A percentile compares a stretch with the other conserved stretches of the same genome.
phyloP scores from a whole-genome alignment of 2,797 vertebrate species.

The Centropyge bicolor region DNA sequence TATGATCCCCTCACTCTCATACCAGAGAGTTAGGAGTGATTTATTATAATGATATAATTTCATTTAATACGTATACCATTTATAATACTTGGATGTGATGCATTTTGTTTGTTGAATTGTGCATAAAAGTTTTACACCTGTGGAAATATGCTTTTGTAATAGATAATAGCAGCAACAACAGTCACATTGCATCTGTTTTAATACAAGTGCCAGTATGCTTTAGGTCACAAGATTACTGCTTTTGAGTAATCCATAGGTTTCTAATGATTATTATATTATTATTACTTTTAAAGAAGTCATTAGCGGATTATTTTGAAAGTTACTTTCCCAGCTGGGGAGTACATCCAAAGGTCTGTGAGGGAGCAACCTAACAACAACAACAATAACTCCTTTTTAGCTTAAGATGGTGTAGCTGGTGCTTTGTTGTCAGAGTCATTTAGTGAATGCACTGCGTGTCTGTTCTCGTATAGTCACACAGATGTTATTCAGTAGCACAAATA shows the following conservation, averaged over 20 bases:
- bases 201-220: constrained; percentile 12
- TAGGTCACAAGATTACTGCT: background rate
- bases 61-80: background rate
- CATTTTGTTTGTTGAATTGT: constrained; percentile 15
- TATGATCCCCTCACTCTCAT: background rate
- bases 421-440: constrained; percentile 64
- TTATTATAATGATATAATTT: constrained; percentile 11
- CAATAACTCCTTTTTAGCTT: constrained; percentile 46
- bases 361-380: constrained; percentile 42
- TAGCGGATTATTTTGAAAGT: constrained; percentile 28
- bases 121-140: constrained; percentile 6
- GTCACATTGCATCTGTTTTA: constrained; percentile 15
- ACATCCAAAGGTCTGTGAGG: constrained; percentile 39
- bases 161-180: constrained; percentile 4
- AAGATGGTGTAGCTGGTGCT: constrained; percentile 45
- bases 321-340: constrained; percentile 23
- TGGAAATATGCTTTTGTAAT: background rate
- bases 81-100: background rate
- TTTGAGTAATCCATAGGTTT: constrained; percentile 1
- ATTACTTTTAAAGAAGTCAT: constrained; percentile 24
- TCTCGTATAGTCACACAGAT: constrained; percentile 56
- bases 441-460: constrained; percentile 48
- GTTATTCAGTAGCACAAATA: constrained; percentile 55
- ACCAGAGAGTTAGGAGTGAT: background rate
- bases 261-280: background rate